These are phyloP conservation scores for Lycopodina hypogea DNA, from an alignment of 37 sponge, comb jelly and placozoan species.

Conservation along the genomic window DNA sequence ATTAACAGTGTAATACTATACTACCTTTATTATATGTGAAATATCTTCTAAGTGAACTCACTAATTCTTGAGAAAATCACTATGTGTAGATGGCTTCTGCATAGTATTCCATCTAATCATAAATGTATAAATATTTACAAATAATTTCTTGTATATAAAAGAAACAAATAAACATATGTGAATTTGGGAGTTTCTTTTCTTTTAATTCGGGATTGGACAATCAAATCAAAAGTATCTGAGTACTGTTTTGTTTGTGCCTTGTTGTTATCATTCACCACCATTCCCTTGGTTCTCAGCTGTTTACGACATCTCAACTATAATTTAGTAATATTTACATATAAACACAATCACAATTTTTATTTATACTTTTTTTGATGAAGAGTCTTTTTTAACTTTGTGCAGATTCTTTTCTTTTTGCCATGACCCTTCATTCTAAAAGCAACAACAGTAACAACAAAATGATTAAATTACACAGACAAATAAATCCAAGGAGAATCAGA, in stretches of 20 bases:
- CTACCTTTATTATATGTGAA: no score
- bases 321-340: neutral
- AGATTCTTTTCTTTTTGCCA: conserved; percentile 29
- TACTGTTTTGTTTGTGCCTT: conserved; percentile 41
- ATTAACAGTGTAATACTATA: no score
- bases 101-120: conserved; percentile 34
- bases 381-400: conserved; percentile 48
- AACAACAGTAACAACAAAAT: no score
- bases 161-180: conserved; percentile 1
- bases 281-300: conserved; percentile 42
- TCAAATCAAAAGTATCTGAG: conserved; percentile 19
- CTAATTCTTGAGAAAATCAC: conserved; percentile 62
- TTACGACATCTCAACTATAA: conserved; percentile 33
- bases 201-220: conserved; percentile 23
- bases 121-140: neutral
- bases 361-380: conserved; percentile 48
- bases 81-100: conserved; percentile 55
- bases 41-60: conserved; percentile 35
- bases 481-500: no score
- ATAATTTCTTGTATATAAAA: neutral
- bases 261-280: conserved; percentile 42
- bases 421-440: conserved; percentile 29
- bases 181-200: conserved; percentile 40
- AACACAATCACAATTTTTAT: neutral
- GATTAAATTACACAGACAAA: no score